Evolutionary conservation across 2,113 vertebrate genomes (phyloP).

Genomic region (Cnemophilus loriae): DNA sequence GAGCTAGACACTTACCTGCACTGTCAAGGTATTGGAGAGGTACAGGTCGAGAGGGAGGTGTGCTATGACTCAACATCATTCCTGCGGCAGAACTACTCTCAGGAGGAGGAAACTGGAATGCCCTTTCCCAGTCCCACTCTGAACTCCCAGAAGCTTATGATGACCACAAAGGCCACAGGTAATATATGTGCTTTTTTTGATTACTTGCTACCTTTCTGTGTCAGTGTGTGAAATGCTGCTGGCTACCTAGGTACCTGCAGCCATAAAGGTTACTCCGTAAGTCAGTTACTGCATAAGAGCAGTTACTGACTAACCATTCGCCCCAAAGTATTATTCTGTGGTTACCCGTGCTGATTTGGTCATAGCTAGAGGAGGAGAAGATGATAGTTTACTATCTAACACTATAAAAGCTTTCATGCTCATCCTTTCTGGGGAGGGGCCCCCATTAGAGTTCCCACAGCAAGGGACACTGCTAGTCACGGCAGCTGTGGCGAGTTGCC

Average conservation of each 20-base stretch:
- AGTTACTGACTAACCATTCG: background rate
- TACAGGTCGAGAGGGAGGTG: slow-evolving; percentile 65
- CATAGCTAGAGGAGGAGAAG: background rate
- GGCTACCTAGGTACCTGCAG: background rate
- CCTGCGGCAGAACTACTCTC: slow-evolving; percentile 62
- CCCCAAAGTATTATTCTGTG: background rate
- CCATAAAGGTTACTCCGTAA: background rate
- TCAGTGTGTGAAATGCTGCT: background rate
- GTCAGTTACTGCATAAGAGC: background rate
- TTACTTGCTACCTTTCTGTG: background rate
- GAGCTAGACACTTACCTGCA: slow-evolving; percentile 54
- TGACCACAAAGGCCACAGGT: slow-evolving; percentile 55
- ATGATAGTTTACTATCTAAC: background rate
- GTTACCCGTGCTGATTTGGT: background rate
- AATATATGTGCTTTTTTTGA: slow-evolving; percentile 1
- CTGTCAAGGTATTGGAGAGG: slow-evolving; percentile 41
- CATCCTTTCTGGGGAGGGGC: background rate
- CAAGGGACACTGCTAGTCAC: no score
- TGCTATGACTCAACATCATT: slow-evolving; percentile 70
- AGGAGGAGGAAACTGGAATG: slow-evolving; percentile 71
- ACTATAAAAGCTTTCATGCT: background rate
- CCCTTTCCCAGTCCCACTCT: slow-evolving; percentile 70
- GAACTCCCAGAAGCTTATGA: slow-evolving; percentile 58
- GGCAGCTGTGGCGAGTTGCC: background rate
- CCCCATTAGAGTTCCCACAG: background rate